Evolutionary conservation across 2,888 invertebrate genomes (phyloP).

Genomic region (Vannuccia rotundouncinata): DNA sequence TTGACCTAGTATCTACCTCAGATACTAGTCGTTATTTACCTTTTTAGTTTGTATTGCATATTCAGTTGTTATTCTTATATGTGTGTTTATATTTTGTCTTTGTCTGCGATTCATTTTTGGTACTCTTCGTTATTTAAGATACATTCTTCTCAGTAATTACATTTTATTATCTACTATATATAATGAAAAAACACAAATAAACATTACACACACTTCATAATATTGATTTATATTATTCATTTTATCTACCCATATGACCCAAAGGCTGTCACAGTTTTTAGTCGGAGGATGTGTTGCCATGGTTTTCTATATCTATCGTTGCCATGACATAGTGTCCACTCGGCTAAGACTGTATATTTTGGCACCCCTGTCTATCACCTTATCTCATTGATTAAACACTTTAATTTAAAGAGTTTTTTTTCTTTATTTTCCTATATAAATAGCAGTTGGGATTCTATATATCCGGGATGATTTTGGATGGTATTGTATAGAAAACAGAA

Average conservation of each 20-base stretch:
- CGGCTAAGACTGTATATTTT: not conserved
- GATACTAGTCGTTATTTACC: not conserved
- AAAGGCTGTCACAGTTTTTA: constrained; percentile 17
- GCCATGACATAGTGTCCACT: not conserved
- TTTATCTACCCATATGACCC: not conserved
- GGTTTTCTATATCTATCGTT: not conserved
- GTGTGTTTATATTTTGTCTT: constrained; percentile 15
- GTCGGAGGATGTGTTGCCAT: not conserved
- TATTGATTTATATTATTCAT: not conserved
- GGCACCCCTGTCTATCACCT: constrained; percentile 19
- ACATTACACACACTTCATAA: not conserved
- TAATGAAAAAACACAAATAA: not conserved
- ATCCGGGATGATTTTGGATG: too few relatives aligned
- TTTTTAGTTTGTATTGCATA: not conserved
- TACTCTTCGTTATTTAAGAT: constrained; percentile 4
- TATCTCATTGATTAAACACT: constrained; percentile 16
- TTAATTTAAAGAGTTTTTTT: not conserved
- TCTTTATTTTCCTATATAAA: not conserved
- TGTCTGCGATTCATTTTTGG: not conserved
- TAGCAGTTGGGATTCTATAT: too few relatives aligned
- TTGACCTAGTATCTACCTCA: not conserved
- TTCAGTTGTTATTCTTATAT: not conserved
- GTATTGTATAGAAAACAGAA: too few relatives aligned
- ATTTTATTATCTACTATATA: too few relatives aligned
- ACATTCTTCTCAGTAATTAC: constrained; percentile 9